Percentiles rank a stretch among this genome's conserved stretches.
Conservation (phyloP, 2,888 invertebrate genomes). For the Chouioia cunea region DNA sequence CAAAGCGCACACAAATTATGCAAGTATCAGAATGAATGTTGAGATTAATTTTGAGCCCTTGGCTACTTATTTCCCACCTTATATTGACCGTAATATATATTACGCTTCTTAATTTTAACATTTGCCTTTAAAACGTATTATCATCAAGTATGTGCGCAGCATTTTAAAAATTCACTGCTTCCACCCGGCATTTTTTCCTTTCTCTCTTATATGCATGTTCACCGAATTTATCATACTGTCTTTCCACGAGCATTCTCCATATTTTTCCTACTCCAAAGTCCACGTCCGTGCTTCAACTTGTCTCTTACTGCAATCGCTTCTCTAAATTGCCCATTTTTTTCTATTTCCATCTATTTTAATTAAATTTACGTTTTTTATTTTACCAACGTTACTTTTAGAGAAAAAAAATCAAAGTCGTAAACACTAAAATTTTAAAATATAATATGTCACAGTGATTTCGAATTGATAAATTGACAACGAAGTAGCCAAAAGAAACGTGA, state of each 20-base stretch:
- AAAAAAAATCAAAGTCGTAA: too few species aligned
- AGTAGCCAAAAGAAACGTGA: too few species aligned
- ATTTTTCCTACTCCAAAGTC: conserved; percentile 21
- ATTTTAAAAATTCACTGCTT: conserved; percentile 23
- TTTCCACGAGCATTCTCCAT: conserved; percentile 25
- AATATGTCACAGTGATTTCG: too few species aligned
- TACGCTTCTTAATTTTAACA: conserved; percentile 28
- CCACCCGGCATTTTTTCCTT: not conserved
- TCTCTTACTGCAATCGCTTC: not conserved
- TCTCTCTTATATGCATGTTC: conserved; percentile 13
- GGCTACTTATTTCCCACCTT: conserved; percentile 4
- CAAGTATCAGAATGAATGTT: conserved; percentile 29
- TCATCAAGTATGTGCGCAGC: not conserved
- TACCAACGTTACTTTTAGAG: too few species aligned
- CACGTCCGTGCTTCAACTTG: conserved; percentile 1
- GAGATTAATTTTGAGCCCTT: conserved; percentile 12
- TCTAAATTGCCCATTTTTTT: conserved; percentile 24
- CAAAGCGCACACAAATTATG: conserved; percentile 25
- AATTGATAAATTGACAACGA: too few species aligned
- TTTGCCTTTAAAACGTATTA: conserved; percentile 29
- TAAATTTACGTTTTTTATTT: too few species aligned
- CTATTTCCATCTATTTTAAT: too few species aligned
- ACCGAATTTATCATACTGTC: conserved; percentile 38
- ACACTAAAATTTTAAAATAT: too few species aligned
- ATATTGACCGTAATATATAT: conserved; percentile 20